These are phyloP conservation scores for Bombylius discolor DNA, from an alignment of 2,888 invertebrate genomes.

Conservation along the genomic window DNA sequence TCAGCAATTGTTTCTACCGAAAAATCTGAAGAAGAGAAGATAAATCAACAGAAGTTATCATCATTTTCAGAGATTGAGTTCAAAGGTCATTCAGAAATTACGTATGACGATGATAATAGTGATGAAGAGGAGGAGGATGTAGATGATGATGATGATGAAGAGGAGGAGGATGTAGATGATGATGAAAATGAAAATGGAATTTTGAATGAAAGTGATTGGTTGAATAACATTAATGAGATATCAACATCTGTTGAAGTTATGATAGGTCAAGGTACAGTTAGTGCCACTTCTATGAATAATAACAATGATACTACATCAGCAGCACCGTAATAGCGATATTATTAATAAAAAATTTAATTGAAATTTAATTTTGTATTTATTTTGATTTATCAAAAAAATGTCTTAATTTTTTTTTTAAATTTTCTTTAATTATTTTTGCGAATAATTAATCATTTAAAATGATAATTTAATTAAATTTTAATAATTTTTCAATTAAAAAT, in stretches of 20 bases:
- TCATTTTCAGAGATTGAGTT: neutral
- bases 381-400: too few species aligned
- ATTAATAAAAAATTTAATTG: too few species aligned
- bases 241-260: neutral
- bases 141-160: neutral
- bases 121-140: neutral
- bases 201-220: constrained; percentile 13
- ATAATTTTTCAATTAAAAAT: too few species aligned
- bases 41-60: neutral
- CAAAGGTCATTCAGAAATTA: neutral
- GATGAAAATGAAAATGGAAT: neutral
- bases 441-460: too few species aligned
- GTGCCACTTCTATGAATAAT: neutral
- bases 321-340: too few species aligned
- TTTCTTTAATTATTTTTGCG: too few species aligned
- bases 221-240: constrained; percentile 2
- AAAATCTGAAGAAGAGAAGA: neutral
- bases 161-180: neutral
- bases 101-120: neutral
- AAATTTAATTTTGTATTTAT: too few species aligned
- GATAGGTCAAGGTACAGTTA: constrained; percentile 4
- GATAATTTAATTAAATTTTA: too few species aligned
- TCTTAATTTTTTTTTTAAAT: too few species aligned
- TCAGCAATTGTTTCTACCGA: neutral
- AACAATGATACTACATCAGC: neutral